Evolutionary conservation across 2,113 vertebrate genomes (phyloP).

Genomic region (Rhizomys pruinosus): DNA sequence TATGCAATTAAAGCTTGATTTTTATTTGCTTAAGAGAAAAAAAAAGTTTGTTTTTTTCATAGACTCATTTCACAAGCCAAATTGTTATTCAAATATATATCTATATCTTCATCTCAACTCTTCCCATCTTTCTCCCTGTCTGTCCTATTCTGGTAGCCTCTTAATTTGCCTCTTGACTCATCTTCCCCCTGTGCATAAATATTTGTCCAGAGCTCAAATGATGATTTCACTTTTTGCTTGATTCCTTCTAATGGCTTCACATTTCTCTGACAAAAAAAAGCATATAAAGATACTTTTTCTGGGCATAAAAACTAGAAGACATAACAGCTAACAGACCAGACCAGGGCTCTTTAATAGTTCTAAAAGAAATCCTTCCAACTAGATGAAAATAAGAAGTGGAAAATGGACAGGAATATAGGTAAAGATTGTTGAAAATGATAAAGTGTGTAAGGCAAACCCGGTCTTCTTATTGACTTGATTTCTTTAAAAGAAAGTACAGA

Average conservation of each 20-base stretch:
- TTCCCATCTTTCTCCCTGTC: neutral
- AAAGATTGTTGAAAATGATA: neutral
- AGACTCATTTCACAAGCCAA: neutral
- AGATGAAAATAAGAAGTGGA: constrained; percentile 5
- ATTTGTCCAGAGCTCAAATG: neutral
- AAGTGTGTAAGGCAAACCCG: neutral
- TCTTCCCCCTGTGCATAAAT: neutral
- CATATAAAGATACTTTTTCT: neutral
- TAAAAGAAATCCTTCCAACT: neutral
- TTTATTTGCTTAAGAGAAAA: too few species aligned
- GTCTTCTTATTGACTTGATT: neutral
- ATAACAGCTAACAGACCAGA: neutral
- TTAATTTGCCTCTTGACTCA: neutral
- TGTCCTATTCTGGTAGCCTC: neutral
- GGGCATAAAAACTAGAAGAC: constrained; percentile 14
- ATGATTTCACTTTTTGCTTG: neutral
- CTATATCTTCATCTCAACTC: neutral
- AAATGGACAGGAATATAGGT: neutral
- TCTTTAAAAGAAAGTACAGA: neutral
- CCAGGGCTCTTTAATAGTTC: neutral
- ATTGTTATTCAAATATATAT: neutral
- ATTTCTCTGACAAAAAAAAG: neutral
- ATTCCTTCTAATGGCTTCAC: neutral
- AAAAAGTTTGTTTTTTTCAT: too few species aligned
- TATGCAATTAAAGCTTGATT: neutral